phyloP scores from a whole-genome alignment of 2,113 vertebrate species.

The Marcusenius ussheri region DNA sequence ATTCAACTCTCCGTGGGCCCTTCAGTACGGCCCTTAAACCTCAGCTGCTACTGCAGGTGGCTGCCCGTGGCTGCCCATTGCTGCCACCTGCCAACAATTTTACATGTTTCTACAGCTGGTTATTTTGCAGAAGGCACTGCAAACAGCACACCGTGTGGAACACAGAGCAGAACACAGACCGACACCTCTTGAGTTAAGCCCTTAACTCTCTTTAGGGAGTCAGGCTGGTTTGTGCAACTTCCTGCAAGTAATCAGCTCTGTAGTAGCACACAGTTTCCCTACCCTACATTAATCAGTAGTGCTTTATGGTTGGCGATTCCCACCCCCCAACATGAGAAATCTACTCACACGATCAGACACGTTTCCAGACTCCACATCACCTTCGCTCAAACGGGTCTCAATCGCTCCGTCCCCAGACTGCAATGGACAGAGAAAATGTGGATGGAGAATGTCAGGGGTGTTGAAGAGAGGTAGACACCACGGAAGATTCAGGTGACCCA shows the following conservation, averaged over 20 bases:
- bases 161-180: neutral
- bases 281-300: neutral
- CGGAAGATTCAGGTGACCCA: neutral
- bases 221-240: neutral
- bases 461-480: neutral
- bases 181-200: neutral
- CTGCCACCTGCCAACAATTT: neutral
- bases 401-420: slow-evolving; percentile 60
- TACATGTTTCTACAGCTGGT: neutral
- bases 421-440: neutral
- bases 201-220: neutral
- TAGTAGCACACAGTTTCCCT: neutral
- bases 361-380: slow-evolving; percentile 58
- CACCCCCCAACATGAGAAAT: neutral
- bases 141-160: neutral
- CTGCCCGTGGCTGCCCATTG: neutral
- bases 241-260: neutral
- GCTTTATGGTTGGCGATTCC: neutral
- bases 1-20: neutral
- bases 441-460: neutral
- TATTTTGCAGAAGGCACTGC: neutral
- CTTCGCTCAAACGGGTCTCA: slow-evolving; percentile 50
- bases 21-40: neutral
- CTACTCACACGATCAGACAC: slow-evolving; percentile 64
- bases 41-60: neutral